Evolutionary conservation across 2,888 invertebrate species (phyloP).

Genomic region (Lamproptera curius): DNA sequence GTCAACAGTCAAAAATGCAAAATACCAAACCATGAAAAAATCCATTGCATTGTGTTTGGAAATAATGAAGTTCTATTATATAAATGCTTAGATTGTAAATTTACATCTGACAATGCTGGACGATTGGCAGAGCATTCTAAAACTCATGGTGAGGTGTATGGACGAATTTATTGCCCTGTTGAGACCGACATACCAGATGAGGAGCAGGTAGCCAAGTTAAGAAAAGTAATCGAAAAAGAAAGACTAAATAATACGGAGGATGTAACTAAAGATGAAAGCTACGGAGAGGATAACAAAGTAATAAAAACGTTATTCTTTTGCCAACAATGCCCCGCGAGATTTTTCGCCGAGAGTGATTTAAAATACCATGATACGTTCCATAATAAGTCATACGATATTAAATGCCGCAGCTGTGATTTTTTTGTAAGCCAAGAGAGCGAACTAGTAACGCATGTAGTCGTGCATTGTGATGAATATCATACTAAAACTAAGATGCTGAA

Average conservation of each 20-base stretch:
- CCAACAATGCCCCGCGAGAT: slow-evolving; percentile 90
- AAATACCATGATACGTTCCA: slow-evolving; percentile 86
- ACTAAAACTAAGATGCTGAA: slow-evolving; percentile 84
- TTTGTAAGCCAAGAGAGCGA: slow-evolving; percentile 84
- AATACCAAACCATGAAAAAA: slow-evolving; percentile 90
- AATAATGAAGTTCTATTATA: slow-evolving; percentile 73
- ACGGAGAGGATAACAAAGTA: slow-evolving; percentile 42
- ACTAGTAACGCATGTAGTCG: slow-evolving; percentile 82
- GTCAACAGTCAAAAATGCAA: slow-evolving; percentile 89
- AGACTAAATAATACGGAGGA: slow-evolving; percentile 45
- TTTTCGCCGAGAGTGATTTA: slow-evolving; percentile 85
- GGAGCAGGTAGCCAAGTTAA: slow-evolving; percentile 77
- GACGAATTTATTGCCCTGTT: slow-evolving; percentile 84
- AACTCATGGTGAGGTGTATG: slow-evolving; percentile 84
- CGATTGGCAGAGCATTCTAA: slow-evolving; percentile 85
- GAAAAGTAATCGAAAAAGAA: slow-evolving; percentile 60
- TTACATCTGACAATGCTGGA: slow-evolving; percentile 85
- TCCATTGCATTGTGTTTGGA: slow-evolving; percentile 80
- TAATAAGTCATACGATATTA: slow-evolving; percentile 78
- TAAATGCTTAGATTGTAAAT: slow-evolving; percentile 88
- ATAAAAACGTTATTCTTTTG: slow-evolving; percentile 83
- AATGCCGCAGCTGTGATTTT: slow-evolving; percentile 88
- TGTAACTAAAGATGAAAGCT: slow-evolving; percentile 41
- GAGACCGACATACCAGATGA: slow-evolving; percentile 82
- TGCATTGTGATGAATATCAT: slow-evolving; percentile 89